Conservation (phyloP, 1,140 invertebrate species). For the Drosophila elegans region DNA sequence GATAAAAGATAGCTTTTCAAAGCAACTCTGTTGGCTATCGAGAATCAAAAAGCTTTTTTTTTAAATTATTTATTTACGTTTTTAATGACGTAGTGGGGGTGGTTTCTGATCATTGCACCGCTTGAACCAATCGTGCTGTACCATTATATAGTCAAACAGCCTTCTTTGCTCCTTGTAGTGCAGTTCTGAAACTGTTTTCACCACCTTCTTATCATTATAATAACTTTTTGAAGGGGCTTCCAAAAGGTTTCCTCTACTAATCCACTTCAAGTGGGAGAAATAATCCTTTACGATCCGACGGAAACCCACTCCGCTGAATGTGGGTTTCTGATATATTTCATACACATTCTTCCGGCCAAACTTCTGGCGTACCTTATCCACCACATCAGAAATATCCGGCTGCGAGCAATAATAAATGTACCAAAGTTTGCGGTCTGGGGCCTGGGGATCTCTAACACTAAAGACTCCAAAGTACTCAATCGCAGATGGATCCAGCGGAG, state of each 20-base stretch:
- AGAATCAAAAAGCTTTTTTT: not conserved
- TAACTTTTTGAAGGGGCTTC: conserved; percentile 52
- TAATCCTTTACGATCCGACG: conserved; percentile 30
- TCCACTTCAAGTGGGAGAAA: conserved; percentile 52
- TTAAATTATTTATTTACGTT: conserved; percentile 24
- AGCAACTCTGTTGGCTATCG: conserved; percentile 7
- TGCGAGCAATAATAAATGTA: conserved; percentile 40
- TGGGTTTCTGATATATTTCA: conserved; percentile 45
- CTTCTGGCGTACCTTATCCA: conserved; percentile 39
- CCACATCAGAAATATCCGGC: conserved; percentile 20
- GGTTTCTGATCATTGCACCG: conserved; percentile 36
- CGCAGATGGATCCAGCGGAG: conserved; percentile 18
- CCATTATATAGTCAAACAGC: conserved; percentile 46
- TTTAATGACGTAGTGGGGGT: not conserved
- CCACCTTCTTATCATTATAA: conserved; percentile 43
- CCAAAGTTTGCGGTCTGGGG: conserved; percentile 44
- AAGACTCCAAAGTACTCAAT: conserved; percentile 57
- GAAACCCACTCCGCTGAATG: conserved; percentile 39
- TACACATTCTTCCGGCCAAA: conserved; percentile 63
- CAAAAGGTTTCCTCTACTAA: conserved; percentile 40
- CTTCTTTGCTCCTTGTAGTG: conserved; percentile 36
- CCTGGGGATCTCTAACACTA: conserved; percentile 26
- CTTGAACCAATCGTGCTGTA: conserved; percentile 25
- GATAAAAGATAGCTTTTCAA: conserved; percentile 12
- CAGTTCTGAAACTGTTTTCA: conserved; percentile 32